Evolutionary conservation across 2,888 invertebrate genomes (phyloP), one percentile per base, ranked within the genome.

Genomic region (Sclerodermus sp.): DNA sequence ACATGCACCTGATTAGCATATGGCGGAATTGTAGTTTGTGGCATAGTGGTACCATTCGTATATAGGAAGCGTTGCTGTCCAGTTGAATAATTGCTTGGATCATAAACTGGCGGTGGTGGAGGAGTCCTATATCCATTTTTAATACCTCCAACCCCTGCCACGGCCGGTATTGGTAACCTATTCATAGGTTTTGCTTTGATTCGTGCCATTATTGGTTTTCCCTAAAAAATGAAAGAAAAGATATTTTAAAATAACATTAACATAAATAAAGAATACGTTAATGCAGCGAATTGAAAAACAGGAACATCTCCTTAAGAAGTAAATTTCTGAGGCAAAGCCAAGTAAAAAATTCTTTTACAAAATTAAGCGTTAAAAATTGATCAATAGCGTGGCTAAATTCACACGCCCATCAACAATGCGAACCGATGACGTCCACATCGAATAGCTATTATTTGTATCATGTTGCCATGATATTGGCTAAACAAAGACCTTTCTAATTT

Each of bases 161-260:
- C 76, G 49, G 81, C 79, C 42, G 84, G 82, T 60, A 85, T 81
- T 39, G 84, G 83, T 75, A 86, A 80, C 80, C 84, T 83, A 77
- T 85, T 87, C 82, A 85, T 89, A 57, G 91, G 90, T 79, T 91
- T 91, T 60, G 91, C 91, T 81, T 93, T 93, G 68, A 93, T 93
- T 64, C 93, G 82, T 39, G 92, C 92, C 89, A 90, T 90, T 65
- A 93, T 91, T 54, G 91, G 91, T 78, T 87, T 89, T 64, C 90
- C 91, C 82, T 89, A 46, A 43, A 30, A 53, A 51, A 57, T 43
- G 30, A 37, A 50, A 57, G 42, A 30, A 37, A 38, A 32, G 40
- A 23, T 41, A 39, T 37, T 42, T 36, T 38, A 15, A 39, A 47
- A 49, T 18, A 50, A 14, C 31, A 50, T 16, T 34, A 14, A 29